Percentiles rank a stretch among this genome's conserved stretches.
phyloP scores from a whole-genome alignment of 1,140 invertebrate genomes.

The Chlorops oryzae region DNA sequence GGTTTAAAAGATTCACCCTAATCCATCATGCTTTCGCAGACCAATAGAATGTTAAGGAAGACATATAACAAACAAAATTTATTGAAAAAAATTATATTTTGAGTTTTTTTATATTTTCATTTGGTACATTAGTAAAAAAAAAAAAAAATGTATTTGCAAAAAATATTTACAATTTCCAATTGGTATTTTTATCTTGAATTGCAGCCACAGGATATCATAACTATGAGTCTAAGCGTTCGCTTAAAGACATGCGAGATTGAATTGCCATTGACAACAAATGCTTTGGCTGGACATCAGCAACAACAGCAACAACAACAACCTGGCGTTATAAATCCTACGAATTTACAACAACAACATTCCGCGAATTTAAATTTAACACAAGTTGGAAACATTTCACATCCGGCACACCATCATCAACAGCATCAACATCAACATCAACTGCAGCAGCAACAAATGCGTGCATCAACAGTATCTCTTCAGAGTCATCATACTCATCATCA shows the following conservation, averaged over 20 bases:
- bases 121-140: no score
- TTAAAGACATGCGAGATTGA: conserved; percentile 51
- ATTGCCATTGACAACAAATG: conserved; percentile 32
- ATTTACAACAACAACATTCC: conserved; percentile 13
- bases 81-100: not conserved
- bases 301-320: conserved; percentile 7
- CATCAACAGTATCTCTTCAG: conserved; percentile 38
- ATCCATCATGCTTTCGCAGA: no score
- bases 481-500: conserved; percentile 2
- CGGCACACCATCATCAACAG: not conserved
- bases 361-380: not conserved
- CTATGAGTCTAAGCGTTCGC: conserved; percentile 51
- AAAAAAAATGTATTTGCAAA: no score
- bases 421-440: conserved; percentile 14
- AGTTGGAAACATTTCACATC: not conserved
- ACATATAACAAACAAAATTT: no score
- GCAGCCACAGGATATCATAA: conserved; percentile 39
- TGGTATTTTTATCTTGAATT: conserved; percentile 8
- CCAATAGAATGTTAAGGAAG: no score
- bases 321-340: conserved; percentile 27
- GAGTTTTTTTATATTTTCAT: conserved; percentile 1
- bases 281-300: conserved; percentile 9
- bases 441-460: conserved; percentile 29
- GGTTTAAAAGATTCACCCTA: no score
- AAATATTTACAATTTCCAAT: not conserved